A percentile compares a stretch with the other conserved stretches of the same genome.
Evolutionary conservation across 2,113 vertebrate species (phyloP).

Genomic region (Anolis sagrei): DNA sequence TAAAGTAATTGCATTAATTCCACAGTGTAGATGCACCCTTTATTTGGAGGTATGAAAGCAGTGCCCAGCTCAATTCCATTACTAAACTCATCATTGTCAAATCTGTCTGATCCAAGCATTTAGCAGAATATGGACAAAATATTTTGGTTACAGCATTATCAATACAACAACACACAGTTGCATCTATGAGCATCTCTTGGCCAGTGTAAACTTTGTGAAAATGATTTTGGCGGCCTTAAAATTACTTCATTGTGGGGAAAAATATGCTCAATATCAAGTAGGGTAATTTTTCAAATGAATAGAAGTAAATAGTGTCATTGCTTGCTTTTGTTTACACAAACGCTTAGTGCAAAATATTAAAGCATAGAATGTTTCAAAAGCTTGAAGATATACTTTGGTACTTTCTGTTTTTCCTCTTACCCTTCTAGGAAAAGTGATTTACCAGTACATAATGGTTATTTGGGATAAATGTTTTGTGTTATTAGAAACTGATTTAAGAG

Average conservation of each 20-base stretch:
- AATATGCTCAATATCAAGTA: neutral
- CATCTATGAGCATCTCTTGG: neutral
- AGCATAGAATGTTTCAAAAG: neutral
- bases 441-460: neutral
- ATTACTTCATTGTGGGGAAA: neutral
- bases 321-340: neutral
- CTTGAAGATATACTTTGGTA: neutral
- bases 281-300: neutral
- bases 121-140: neutral
- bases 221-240: neutral
- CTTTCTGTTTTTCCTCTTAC: neutral
- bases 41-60: neutral
- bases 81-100: neutral
- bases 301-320: neutral
- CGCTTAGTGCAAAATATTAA: no score
- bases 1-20: no score
- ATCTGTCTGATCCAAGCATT: neutral
- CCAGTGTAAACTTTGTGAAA: neutral
- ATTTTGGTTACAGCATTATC: fast-evolving
- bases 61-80: neutral
- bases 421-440: slow-evolving; percentile 1
- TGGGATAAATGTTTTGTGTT: neutral
- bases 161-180: no score
- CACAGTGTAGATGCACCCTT: no score
- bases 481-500: slow-evolving; percentile 31